Percentiles rank a stretch among this genome's conserved stretches.
phyloP scores from a whole-genome alignment of 2,888 invertebrate species.

The Drosophila nr. medialis region DNA sequence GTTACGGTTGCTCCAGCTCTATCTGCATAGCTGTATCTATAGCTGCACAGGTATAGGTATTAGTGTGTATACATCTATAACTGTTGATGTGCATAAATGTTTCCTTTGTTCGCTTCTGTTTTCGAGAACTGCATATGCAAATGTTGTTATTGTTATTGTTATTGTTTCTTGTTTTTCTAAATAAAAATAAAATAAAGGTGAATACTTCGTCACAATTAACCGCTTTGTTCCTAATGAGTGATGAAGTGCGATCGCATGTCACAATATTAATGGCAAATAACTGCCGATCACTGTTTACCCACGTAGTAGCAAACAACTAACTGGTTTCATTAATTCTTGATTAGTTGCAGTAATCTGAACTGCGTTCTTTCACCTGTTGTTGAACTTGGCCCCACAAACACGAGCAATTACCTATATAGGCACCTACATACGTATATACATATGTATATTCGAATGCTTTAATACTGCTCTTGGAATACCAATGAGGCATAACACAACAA shows the following conservation, averaged over 20 bases:
- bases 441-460: neutral
- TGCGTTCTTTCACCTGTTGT: slow-evolving; percentile 17
- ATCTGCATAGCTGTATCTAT: slow-evolving; percentile 5
- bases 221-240: slow-evolving; percentile 25
- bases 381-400: slow-evolving; percentile 17
- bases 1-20: slow-evolving; percentile 1
- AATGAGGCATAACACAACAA: neutral
- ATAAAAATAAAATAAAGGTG: neutral
- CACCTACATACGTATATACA: neutral
- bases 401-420: neutral
- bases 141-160: slow-evolving; percentile 23
- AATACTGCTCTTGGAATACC: slow-evolving; percentile 5
- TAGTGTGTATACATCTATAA: neutral
- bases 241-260: slow-evolving; percentile 16
- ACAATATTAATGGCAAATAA: slow-evolving; percentile 21
- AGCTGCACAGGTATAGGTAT: slow-evolving; percentile 6
- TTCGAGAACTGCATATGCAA: slow-evolving; percentile 29
- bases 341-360: slow-evolving; percentile 2
- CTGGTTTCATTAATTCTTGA: slow-evolving; percentile 37
- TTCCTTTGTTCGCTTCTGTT: slow-evolving; percentile 28
- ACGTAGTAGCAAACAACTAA: slow-evolving; percentile 28
- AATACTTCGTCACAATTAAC: slow-evolving; percentile 28
- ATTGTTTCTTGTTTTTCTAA: neutral
- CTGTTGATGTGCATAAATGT: slow-evolving; percentile 35
- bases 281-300: slow-evolving; percentile 20